Evolutionary conservation across 2,888 invertebrate species (phyloP).

Genomic region (Drosophila neonasuta): DNA sequence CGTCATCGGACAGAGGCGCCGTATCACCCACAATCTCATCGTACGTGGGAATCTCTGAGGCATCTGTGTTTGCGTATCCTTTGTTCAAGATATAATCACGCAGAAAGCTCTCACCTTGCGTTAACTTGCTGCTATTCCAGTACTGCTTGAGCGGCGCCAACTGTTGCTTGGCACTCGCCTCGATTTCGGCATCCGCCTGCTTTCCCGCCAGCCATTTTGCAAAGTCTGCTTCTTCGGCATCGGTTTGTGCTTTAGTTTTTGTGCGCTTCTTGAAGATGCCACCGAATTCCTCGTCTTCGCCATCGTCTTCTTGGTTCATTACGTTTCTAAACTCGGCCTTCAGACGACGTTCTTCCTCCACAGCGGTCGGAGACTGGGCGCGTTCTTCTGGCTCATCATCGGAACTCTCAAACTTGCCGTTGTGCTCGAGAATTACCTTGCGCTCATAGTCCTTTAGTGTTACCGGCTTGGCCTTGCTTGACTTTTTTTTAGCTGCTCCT

Average conservation of each 20-base stretch:
- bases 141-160: constrained; percentile 90
- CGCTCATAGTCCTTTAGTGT: constrained; percentile 91
- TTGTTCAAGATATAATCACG: constrained; percentile 96
- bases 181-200: constrained; percentile 83
- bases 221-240: constrained; percentile 85
- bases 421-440: constrained; percentile 87
- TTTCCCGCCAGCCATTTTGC: constrained; percentile 92
- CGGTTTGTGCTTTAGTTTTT: constrained; percentile 84
- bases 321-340: constrained; percentile 86
- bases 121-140: constrained; percentile 92
- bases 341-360: constrained; percentile 86
- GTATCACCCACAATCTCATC: constrained; percentile 86
- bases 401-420: constrained; percentile 83
- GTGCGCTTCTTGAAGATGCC: constrained; percentile 84
- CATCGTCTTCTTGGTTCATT: constrained; percentile 82
- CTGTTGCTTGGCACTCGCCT: constrained; percentile 85
- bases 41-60: constrained; percentile 84
- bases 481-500: constrained; percentile 43
- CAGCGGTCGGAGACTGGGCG: constrained; percentile 84
- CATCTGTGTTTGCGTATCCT: constrained; percentile 84
- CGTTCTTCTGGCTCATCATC: constrained; percentile 67
- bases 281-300: constrained; percentile 84
- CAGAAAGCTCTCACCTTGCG: constrained; percentile 93
- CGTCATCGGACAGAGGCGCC: constrained; percentile 89
- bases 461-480: constrained; percentile 84